phyloP scores from a whole-genome alignment of 1,140 invertebrate species.

The Drosophila quadrilineata region DNA sequence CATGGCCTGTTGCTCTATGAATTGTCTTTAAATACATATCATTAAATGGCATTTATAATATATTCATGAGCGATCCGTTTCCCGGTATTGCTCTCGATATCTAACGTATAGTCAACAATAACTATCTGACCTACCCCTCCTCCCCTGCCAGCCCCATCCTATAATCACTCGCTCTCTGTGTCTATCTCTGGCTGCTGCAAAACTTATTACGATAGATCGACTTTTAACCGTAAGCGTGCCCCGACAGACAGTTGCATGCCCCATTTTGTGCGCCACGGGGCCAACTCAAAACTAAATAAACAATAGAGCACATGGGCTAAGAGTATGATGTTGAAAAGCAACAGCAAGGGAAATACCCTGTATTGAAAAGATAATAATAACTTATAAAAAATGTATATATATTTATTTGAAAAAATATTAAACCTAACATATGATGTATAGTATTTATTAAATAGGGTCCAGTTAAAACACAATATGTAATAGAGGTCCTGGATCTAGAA shows the following conservation, averaged over 20 bases:
- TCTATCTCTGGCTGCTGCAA: no score
- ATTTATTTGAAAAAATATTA: no score
- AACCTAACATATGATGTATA: no score
- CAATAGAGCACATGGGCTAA: constrained; percentile 17
- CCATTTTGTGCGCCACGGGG: constrained; percentile 64
- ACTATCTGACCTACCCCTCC: constrained; percentile 28
- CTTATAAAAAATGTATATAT: no score
- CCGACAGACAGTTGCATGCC: constrained; percentile 68
- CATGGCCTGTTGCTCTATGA: constrained; percentile 51
- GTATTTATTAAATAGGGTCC: no score
- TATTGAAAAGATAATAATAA: no score
- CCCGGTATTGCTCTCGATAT: constrained; percentile 74
- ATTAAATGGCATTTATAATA: constrained; percentile 79
- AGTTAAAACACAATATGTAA: no score
- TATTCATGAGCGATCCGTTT: constrained; percentile 73
- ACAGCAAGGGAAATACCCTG: no score
- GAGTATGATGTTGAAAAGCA: no score
- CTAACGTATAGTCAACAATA: constrained; percentile 53
- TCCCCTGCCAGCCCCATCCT: not conserved
- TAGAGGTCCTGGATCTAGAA: no score
- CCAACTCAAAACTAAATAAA: constrained; percentile 40
- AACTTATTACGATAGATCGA: constrained; percentile 38
- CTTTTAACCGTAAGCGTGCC: constrained; percentile 68
- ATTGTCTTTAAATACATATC: constrained; percentile 78
- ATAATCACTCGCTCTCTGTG: no score